Evolutionary conservation across 1,140 invertebrate species (phyloP).

Genomic region (Parasteatoda tepidariorum): DNA sequence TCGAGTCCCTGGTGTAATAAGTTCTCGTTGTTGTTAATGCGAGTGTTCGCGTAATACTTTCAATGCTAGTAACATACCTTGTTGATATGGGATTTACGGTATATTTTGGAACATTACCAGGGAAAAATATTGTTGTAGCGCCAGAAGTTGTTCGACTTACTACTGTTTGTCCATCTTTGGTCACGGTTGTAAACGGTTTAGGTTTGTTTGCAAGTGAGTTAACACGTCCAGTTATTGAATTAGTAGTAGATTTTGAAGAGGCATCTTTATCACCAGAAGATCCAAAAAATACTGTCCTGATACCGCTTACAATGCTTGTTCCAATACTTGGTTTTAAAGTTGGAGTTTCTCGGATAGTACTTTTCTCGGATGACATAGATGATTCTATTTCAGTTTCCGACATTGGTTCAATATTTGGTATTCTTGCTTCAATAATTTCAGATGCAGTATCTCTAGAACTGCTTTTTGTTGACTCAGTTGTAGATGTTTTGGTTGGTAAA

Average conservation of each 20-base stretch:
- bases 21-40: slow-evolving; percentile 63
- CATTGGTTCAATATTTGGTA: slow-evolving; percentile 6
- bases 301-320: slow-evolving; percentile 49
- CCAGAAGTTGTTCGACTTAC: slow-evolving; percentile 47
- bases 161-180: slow-evolving; percentile 56
- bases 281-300: slow-evolving; percentile 53
- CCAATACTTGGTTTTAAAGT: slow-evolving; percentile 22
- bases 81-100: slow-evolving; percentile 40
- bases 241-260: not conserved
- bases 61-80: slow-evolving; percentile 63
- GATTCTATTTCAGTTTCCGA: slow-evolving; percentile 22
- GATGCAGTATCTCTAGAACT: slow-evolving; percentile 1
- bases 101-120: slow-evolving; percentile 20
- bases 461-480: not conserved
- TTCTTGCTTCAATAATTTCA: not conserved
- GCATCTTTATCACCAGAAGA: not conserved
- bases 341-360: not conserved
- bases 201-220: not conserved
- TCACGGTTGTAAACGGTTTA: slow-evolving; percentile 52
- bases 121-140: slow-evolving; percentile 63
- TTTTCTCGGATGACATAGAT: not conserved
- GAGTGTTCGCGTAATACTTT: slow-evolving; percentile 63
- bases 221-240: not conserved
- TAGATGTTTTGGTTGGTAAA: slow-evolving; percentile 31
- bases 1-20: slow-evolving; percentile 64